These are phyloP conservation scores for Okamejei kenojei DNA, from an alignment of 2,797 vertebrate species.

Conservation along the genomic window DNA sequence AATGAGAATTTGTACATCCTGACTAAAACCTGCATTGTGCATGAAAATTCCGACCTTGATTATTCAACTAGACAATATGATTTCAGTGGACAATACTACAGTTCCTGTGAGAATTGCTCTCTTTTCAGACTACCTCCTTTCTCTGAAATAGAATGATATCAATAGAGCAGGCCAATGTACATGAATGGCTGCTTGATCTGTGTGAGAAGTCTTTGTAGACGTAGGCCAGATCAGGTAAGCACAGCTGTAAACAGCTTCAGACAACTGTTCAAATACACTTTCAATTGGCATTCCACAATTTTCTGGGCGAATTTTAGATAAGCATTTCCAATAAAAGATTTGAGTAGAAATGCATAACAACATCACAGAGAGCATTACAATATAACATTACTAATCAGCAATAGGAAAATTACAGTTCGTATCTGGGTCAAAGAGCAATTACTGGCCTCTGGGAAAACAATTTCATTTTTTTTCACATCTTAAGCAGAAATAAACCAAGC, in stretches of 20 bases:
- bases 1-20: slow-evolving; percentile 31
- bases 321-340: slow-evolving; percentile 39
- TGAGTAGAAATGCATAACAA: slow-evolving; percentile 44
- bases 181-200: slow-evolving; percentile 34
- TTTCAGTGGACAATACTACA: slow-evolving; percentile 37
- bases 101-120: slow-evolving; percentile 39
- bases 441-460: slow-evolving; percentile 45
- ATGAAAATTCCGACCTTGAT: slow-evolving; percentile 34
- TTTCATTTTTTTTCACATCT: slow-evolving; percentile 35
- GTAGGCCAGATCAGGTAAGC: slow-evolving; percentile 28
- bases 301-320: slow-evolving; percentile 44
- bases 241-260: slow-evolving; percentile 40
- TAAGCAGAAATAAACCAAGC: not conserved
- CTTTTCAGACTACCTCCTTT: slow-evolving; percentile 37
- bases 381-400: slow-evolving; percentile 44
- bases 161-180: not conserved
- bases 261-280: slow-evolving; percentile 41
- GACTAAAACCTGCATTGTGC: slow-evolving; percentile 18
- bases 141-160: slow-evolving; percentile 38
- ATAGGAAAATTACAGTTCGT: slow-evolving; percentile 46
- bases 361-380: slow-evolving; percentile 32
- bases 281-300: slow-evolving; percentile 42
- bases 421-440: slow-evolving; percentile 53
- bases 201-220: slow-evolving; percentile 43
- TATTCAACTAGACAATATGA: slow-evolving; percentile 21